Percentiles rank a stretch among this genome's conserved stretches.
Conservation (phyloP, 2,888 invertebrate genomes). For the Spilosoma lubricipeda region DNA sequence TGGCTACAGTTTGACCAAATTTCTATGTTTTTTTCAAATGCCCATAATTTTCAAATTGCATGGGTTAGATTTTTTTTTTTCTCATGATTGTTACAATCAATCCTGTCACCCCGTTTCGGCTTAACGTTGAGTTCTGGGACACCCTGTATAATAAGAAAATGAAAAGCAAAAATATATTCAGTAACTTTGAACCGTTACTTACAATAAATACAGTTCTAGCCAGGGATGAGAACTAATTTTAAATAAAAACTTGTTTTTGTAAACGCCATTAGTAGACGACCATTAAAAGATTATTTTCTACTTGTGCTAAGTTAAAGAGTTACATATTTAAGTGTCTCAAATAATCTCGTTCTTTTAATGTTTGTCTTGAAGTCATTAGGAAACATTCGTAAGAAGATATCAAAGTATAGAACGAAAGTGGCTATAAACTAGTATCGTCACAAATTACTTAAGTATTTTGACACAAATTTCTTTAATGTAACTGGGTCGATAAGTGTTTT, state of each 20-base stretch:
- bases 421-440: slow-evolving; percentile 4
- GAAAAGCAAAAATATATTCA: background rate
- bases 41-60: too few relatives aligned
- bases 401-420: background rate
- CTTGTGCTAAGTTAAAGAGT: slow-evolving; percentile 8
- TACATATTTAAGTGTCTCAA: slow-evolving; percentile 26
- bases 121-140: too few relatives aligned
- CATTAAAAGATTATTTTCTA: slow-evolving; percentile 3
- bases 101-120: too few relatives aligned
- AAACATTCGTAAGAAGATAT: background rate
- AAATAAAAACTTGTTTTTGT: background rate
- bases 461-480: slow-evolving; percentile 5
- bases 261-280: background rate
- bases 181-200: background rate
- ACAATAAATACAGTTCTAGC: background rate
- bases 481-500: background rate
- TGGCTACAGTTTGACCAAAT: too few relatives aligned
- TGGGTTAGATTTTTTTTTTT: too few relatives aligned
- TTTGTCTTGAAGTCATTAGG: slow-evolving; percentile 13
- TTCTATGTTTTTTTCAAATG: too few relatives aligned
- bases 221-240: background rate
- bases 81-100: too few relatives aligned
- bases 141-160: too few relatives aligned
- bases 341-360: slow-evolving; percentile 21
- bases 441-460: background rate